These are phyloP conservation scores for Zophobas atratus DNA, from an alignment of 1,140 invertebrate genomes.

Conservation along the genomic window DNA sequence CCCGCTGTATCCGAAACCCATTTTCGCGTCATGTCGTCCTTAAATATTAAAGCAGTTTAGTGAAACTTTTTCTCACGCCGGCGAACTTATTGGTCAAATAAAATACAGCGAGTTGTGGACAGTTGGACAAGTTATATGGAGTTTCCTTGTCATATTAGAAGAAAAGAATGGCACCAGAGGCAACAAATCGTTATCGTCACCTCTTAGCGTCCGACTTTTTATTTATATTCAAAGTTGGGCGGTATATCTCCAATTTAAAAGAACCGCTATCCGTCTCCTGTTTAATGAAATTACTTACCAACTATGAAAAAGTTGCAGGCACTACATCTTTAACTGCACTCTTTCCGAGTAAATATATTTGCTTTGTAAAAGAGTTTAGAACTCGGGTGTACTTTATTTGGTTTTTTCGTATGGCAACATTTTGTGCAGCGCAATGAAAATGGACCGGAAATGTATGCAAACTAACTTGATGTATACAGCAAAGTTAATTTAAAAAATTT, in stretches of 20 bases:
- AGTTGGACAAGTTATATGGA: constrained; percentile 62
- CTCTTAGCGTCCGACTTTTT: constrained; percentile 40
- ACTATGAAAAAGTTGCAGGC: constrained; percentile 42
- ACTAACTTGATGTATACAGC: constrained; percentile 38
- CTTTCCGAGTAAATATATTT: constrained; percentile 19
- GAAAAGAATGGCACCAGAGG: constrained; percentile 51
- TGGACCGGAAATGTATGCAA: constrained; percentile 40
- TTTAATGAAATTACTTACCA: constrained; percentile 45
- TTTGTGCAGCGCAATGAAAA: constrained; percentile 32
- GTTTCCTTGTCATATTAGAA: constrained; percentile 60
- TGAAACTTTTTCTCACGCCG: constrained; percentile 30
- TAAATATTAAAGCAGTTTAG: constrained; percentile 35
- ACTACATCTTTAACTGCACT: constrained; percentile 16
- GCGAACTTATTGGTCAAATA: constrained; percentile 54
- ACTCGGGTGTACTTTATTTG: constrained; percentile 22
- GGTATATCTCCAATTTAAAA: constrained; percentile 44
- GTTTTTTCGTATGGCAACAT: constrained; percentile 11
- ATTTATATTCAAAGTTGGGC: constrained; percentile 47
- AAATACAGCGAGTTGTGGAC: constrained; percentile 57
- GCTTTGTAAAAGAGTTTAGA: constrained; percentile 7
- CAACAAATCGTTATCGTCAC: constrained; percentile 49
- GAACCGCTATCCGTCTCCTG: constrained; percentile 13
- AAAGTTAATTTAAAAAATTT: constrained; percentile 43
- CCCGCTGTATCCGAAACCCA: neutral
- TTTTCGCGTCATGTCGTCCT: neutral